Percentiles rank a stretch among this genome's conserved stretches.
Conservation (phyloP, 1,140 invertebrate genomes). For the Solenopsis invicta region DNA sequence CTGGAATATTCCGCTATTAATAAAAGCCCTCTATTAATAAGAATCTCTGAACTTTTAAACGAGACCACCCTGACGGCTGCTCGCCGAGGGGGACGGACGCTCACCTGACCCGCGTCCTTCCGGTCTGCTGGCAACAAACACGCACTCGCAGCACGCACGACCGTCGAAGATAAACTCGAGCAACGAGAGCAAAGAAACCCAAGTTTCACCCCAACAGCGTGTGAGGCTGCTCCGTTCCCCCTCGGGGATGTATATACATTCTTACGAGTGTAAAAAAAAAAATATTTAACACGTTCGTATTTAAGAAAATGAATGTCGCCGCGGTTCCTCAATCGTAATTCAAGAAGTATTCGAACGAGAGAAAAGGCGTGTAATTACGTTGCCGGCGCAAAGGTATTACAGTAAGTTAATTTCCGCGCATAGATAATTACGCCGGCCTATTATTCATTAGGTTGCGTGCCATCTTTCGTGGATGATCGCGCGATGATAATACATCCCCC, state of each 20-base stretch:
- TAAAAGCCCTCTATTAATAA: slow-evolving; percentile 2
- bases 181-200: slow-evolving; percentile 23
- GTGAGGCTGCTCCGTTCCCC: not conserved
- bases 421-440: not conserved
- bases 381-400: not conserved
- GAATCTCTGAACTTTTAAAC: slow-evolving; percentile 26
- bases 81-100: slow-evolving; percentile 37
- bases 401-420: slow-evolving; percentile 21
- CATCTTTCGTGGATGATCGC: not conserved
- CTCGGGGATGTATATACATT: not conserved
- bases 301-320: not conserved
- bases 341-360: no score
- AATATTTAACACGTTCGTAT: not conserved
- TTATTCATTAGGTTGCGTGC: slow-evolving; percentile 37
- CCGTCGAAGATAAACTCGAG: slow-evolving; percentile 50
- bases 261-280: not conserved
- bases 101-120: slow-evolving; percentile 65
- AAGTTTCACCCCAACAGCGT: no score
- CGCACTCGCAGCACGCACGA: slow-evolving; percentile 59
- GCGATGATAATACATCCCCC: no score
- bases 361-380: not conserved
- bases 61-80: slow-evolving; percentile 40
- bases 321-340: not conserved
- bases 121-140: slow-evolving; percentile 62
- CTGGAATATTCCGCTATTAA: not conserved